Evolutionary conservation across 2,888 invertebrate species (phyloP), one percentile per base, ranked within the genome.

Genomic region (Thera obeliscata): DNA sequence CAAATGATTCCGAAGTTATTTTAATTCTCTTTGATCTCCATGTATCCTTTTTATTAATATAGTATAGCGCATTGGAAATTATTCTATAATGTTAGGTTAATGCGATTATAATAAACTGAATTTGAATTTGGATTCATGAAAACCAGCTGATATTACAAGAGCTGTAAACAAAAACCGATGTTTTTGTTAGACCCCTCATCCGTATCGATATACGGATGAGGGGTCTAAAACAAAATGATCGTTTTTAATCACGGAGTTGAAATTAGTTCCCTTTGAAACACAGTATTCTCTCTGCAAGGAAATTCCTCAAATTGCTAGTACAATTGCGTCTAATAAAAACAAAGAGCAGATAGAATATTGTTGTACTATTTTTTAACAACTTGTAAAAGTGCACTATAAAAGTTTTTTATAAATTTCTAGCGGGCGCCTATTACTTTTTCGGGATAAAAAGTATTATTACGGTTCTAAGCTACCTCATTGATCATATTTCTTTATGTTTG

Each of bases 231-330:
- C 78, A 84, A 82, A 86, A 82, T 79, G 81, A 81, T 79, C 80
- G 79, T 81, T 88, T 67, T 87, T 86, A 87, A 87, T 87, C 83
- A 82, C 75, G 78, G 78, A 83, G 79, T 81, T 86, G 83, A 82
- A 88, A 87, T 85, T 83, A 81, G 81, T 83, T 84, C 81, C 74
- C 82, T 87, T 85, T 87, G 85, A 83, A 76, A 72, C 41, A 41
- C 75, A 66, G 77, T 74, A 70, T 78, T 73, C 70, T 66, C 73
- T 64, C 54, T 73, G 71, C 72, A 73, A 81, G 81, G 69, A 76
- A 75, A 74, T 76, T 52, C 41, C 41, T 66, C 70, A 81, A 81
- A 81, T 77, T 77, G 75, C 73, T 76, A 76, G 71, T 79, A 81
- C 79, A 81, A 81, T 80, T 41, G 9, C 9, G 22, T 22, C 3